Percentiles rank a stretch among this genome's conserved stretches.
Evolutionary conservation across 2,113 vertebrate species (phyloP).

Genomic region (Lasiurus borealis): DNA sequence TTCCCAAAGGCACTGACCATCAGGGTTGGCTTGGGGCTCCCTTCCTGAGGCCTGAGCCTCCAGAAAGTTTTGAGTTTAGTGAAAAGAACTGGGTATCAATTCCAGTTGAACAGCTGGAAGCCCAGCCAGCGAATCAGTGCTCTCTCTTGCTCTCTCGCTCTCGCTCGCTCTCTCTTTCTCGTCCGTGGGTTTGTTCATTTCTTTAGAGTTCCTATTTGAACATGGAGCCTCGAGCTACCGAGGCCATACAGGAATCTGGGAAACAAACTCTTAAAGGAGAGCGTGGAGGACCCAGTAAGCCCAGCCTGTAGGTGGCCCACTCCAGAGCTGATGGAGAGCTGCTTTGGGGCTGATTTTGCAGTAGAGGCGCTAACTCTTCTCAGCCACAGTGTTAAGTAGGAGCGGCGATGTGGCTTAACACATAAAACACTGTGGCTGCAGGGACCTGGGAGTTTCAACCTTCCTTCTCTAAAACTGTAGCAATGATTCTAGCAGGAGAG

Average conservation of each 20-base stretch:
- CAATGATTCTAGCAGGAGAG: background rate
- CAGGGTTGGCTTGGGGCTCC: background rate
- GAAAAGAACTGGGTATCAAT: background rate
- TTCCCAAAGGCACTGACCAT: background rate
- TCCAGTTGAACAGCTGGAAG: background rate
- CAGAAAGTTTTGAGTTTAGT: slow-evolving; percentile 24
- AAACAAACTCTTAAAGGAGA: background rate
- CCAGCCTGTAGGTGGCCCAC: background rate
- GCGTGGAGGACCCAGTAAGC: background rate
- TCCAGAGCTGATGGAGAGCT: background rate
- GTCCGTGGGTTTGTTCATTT: background rate
- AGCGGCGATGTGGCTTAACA: too few species aligned
- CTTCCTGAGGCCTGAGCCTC: background rate
- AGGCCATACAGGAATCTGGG: background rate
- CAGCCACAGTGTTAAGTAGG: background rate
- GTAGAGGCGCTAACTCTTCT: background rate
- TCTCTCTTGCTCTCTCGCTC: too few species aligned
- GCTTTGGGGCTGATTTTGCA: background rate
- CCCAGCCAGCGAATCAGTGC: background rate
- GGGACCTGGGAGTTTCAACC: background rate
- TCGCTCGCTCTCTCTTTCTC: too few species aligned
- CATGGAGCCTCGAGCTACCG: background rate
- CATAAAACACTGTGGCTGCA: background rate
- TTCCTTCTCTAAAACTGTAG: background rate
- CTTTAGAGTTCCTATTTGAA: background rate